Evolutionary conservation across 2,113 vertebrate genomes (phyloP), one percentile per base, ranked within the genome.

Genomic region (Onychostoma macrolepis): DNA sequence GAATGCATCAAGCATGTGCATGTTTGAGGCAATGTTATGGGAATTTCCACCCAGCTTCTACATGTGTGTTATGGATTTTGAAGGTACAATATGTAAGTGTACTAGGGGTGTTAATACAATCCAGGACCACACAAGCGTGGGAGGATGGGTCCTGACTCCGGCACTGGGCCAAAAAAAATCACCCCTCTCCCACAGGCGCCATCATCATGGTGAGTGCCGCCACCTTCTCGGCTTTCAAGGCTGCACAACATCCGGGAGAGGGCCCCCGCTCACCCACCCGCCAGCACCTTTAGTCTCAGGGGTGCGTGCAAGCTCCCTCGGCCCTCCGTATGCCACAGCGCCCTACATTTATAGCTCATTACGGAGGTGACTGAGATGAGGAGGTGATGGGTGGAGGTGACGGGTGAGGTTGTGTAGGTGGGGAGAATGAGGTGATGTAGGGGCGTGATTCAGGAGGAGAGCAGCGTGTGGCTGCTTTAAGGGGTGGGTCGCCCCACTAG

Each of bases 171-270:
- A 94, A 94, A 83, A 87, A 48, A 93, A 93, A 93, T 92, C 92
- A 93, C 91, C 91, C 91, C 91, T 88, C 90, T 90, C 89, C 69
- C 72, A 69, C 71, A 12, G 67, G 71, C 58, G 56, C 50, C 33
- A 11, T 65, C 76, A 58, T 81, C 89, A 89, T 38, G 83, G 65
- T 77, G 84, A 85, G 80, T 30, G 53, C 80, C 41, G 71, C 88
- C 93, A 93, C 92, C 92, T 94, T 94, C 93, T 95, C 92, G 86
- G 63, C 89, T 94, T 94, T 94, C 93, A 90, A 88, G 89, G 88
- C 88, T 84, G 78, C 85, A 83, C 87, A 89, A 84, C 45, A 88
- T 92, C 85, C 84, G 89, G 90, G 77, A 74, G 58, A 74, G 41
- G 58, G 74, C 79, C 69, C n/a, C 84, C 10, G 38, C 43, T 53